Evolutionary conservation across 2,797 vertebrate species (phyloP), one percentile per base, ranked within the genome.

Genomic region (Chlorospingus semifuscus): DNA sequence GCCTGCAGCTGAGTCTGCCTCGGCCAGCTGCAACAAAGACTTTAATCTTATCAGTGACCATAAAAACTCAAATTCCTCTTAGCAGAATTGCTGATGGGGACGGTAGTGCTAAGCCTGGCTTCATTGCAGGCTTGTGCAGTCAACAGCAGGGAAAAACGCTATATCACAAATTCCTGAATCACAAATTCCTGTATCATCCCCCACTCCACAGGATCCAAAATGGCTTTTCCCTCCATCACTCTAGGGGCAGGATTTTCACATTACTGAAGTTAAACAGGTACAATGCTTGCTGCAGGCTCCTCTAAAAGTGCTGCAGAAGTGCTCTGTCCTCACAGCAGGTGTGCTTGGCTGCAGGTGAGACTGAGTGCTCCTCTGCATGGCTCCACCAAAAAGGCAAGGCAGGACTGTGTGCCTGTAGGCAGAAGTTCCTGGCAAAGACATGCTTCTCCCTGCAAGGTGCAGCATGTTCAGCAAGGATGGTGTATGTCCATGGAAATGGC

Each of bases 41-140:
- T 96, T 96, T 97, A 96, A 96, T 96, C 95, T 97, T 97, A 97
- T 97, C 96, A 96, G 95, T 89, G 91, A 94, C 91, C 95, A 94
- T 93, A 96, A 97, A 96, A 97, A 64, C 91, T 92, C 83, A 82
- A 95, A 97, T 96, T 97, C 96, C 94, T 95, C 77, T 91, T 80
- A 83, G 81, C 71, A 93, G 95, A 94, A 95, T 89, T 96, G 93
- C 95, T 96, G 96, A 96, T 96, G 95, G 93, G 83, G 94, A 96
- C 2, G 64, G 91, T 84, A 89, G 94, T 97, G 93, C 95, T 96
- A 96, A 96, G 95, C 90, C 95, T 96, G 94, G 87, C 87, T 86
- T 96, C 94, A 66, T 4, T 14, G 4, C 80, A 88, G 87, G 65
- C 88, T 85, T 76, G 56, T 64, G 56, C 56, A 96, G 91, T 84